Conservation (phyloP, 1,140 invertebrate genomes). For the Globodera ellingtonae region DNA sequence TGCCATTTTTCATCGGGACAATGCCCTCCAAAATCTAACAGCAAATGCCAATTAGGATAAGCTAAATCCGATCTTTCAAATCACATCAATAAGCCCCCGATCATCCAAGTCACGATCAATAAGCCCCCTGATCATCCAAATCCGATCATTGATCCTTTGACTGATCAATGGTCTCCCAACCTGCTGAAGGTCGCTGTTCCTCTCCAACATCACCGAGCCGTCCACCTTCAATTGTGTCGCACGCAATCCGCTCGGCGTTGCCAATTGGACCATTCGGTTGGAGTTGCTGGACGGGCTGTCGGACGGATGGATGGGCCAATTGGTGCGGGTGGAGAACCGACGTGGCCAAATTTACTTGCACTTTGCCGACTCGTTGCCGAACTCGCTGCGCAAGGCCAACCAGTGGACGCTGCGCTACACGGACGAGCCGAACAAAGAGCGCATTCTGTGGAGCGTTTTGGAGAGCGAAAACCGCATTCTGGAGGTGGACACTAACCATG, state of each 20-base stretch:
- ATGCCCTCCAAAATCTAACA: too few species aligned
- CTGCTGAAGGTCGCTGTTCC: constrained; percentile 53
- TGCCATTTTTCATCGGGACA: too few species aligned
- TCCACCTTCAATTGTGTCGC: constrained; percentile 62
- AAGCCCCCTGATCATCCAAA: too few species aligned
- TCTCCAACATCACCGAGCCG: constrained; percentile 62
- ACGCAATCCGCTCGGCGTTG: constrained; percentile 62
- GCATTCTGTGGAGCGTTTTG: constrained; percentile 53
- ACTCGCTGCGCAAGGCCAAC: constrained; percentile 54
- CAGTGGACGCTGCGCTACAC: constrained; percentile 60
- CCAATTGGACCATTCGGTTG: constrained; percentile 63
- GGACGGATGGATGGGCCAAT: constrained; percentile 51
- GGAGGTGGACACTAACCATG: constrained; percentile 27
- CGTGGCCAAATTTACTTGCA: constrained; percentile 51
- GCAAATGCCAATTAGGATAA: too few species aligned
- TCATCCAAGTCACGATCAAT: too few species aligned
- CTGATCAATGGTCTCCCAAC: not conserved
- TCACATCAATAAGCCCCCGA: too few species aligned
- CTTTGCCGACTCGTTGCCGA: constrained; percentile 59
- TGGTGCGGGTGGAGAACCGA: constrained; percentile 56
- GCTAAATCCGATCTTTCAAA: too few species aligned
- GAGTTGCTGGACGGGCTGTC: constrained; percentile 55
- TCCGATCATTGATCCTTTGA: not conserved
- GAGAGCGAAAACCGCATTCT: constrained; percentile 52
- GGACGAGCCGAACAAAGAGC: constrained; percentile 56